Conservation (phyloP, 2,888 invertebrate genomes). For the Drosophila borborema region DNA sequence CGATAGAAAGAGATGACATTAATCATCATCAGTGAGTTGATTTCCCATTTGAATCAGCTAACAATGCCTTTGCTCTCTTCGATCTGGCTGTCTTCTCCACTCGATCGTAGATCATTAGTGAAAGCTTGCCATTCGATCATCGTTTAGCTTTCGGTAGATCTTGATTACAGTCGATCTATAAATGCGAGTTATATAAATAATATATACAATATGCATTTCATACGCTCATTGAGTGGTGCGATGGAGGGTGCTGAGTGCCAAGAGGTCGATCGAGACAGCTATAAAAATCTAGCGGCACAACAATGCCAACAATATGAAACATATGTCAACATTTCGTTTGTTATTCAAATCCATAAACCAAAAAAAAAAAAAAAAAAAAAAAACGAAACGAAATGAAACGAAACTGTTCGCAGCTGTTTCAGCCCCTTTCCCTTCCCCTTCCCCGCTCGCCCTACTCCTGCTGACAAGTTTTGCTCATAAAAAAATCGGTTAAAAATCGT, state of each 20-base stretch:
- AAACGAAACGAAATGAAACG: slow-evolving; percentile 9
- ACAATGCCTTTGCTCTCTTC: not conserved
- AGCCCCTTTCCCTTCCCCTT: no score
- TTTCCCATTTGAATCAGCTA: slow-evolving; percentile 21
- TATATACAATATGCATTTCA: not conserved
- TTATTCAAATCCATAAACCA: slow-evolving; percentile 81
- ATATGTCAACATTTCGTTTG: slow-evolving; percentile 83
- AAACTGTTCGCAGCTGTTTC: slow-evolving; percentile 55
- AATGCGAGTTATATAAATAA: slow-evolving; percentile 10
- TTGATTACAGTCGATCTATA: slow-evolving; percentile 31
- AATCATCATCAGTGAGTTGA: not conserved
- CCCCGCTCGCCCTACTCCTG: not conserved
- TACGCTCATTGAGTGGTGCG: not conserved
- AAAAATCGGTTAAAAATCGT: slow-evolving; percentile 64
- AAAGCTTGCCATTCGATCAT: slow-evolving; percentile 40
- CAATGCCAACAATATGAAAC: slow-evolving; percentile 75
- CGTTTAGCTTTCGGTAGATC: slow-evolving; percentile 38
- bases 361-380: slow-evolving; percentile 46
- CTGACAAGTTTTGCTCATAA: slow-evolving; percentile 52
- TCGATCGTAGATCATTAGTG: slow-evolving; percentile 46
- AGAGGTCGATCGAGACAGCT: slow-evolving; percentile 4
- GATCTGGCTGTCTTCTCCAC: not conserved
- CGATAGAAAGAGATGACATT: slow-evolving; percentile 15
- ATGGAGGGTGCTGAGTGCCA: no score
- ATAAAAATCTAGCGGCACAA: slow-evolving; percentile 43